phyloP scores from a whole-genome alignment of 30 jellyfish, hydroid and myxozoan genomes.

The Calvadosia cruxmelitensis region DNA sequence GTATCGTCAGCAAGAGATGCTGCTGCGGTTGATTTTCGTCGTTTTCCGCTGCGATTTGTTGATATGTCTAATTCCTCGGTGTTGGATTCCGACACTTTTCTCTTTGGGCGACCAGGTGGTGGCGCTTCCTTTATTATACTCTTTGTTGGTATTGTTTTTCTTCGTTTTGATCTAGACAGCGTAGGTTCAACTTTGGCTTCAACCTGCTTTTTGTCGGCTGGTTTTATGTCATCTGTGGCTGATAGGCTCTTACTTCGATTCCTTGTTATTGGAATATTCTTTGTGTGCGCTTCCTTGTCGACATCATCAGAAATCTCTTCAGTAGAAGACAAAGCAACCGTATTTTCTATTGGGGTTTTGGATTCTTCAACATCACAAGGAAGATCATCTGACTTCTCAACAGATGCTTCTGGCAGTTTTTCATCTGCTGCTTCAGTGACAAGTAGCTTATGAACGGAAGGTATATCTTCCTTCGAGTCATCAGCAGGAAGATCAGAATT shows the following conservation, averaged over 20 bases:
- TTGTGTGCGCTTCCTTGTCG: no score
- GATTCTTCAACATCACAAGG: no score
- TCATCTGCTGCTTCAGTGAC: no score
- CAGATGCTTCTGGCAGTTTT: no score
- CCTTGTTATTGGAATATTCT: no score
- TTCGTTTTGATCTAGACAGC: neutral
- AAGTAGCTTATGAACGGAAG: no score
- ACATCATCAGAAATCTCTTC: no score
- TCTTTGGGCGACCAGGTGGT: neutral
- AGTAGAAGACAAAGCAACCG: no score
- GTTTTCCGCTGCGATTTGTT: neutral
- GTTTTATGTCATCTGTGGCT: neutral
- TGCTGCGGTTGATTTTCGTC: neutral
- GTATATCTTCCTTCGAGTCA: no score
- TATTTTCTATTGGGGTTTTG: no score
- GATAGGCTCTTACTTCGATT: neutral
- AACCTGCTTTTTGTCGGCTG: neutral
- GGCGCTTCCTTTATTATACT: neutral
- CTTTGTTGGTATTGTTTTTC: neutral
- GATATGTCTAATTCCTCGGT: neutral
- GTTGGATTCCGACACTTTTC: neutral
- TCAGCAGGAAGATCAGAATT: no score
- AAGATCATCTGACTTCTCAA: no score
- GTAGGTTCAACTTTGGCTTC: neutral
- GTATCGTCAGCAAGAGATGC: neutral